Evolutionary conservation across 2,888 invertebrate genomes (phyloP), one percentile per base, ranked within the genome.

Genomic region (Emesis russula): DNA sequence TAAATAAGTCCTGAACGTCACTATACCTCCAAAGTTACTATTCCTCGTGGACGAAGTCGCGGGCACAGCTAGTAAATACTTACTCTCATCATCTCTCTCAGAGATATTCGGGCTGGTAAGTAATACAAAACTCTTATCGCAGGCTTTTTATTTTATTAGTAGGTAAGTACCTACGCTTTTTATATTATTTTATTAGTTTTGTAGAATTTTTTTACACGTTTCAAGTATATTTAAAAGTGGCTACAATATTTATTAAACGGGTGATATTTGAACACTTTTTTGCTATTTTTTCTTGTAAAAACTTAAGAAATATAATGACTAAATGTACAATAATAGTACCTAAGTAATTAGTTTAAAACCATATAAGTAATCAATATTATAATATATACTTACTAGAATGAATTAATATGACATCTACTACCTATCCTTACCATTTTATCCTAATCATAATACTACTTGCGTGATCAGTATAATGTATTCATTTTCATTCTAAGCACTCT

Each of bases 261-360:
- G 83, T 83, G 83, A 83, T 83, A 83, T 83, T 83, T 83, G 83
- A 83, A 77, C 78, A 83, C 83, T 83, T 83, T 83, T 83, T 66
- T 66, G 66, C 66, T 66, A 66, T 66, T 66, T 66, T 83, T 78
- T 83, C 83, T 83, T 70, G 77, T 83, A 82, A 82, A 76, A 82
- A 76, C 75, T 82, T 83, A 77, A 77, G 77, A 83, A 77, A 83
- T 82, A 82, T 76, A 75, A 75, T 82, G 82, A 82, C 82, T 82
- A 76, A 82, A 82, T 82, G 68, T 76, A 82, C 76, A 82, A 76
- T 82, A 83, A 83, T 83, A 83, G 83, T 83, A 83, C 83, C 77
- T 77, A 83, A 83, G 82, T 76, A 76, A 83, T 77, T 83, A 83
- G 83, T 83, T 83, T 83, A 78, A 83, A 83, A 77, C 83, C 78